Evolutionary conservation across 2,113 vertebrate species (phyloP), one percentile per base, ranked within the genome.

Genomic region (Bujurquina vittata): DNA sequence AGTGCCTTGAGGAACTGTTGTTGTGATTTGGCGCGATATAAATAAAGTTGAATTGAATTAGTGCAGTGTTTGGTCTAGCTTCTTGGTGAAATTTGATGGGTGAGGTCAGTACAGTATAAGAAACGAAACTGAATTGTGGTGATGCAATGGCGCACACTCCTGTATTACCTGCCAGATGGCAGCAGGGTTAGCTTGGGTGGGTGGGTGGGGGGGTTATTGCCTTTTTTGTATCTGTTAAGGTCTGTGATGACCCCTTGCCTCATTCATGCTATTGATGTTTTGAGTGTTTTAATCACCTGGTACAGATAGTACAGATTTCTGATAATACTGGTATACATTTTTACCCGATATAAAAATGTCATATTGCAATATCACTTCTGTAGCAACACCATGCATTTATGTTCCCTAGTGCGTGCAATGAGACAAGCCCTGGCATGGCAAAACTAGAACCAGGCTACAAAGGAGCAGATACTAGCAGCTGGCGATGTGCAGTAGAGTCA

Each of bases 271-370:
- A 43, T 10, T 65, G n/a, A 10, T 23, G 35, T 65, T 65, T 37
- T 37, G 15, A n/a, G 62, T 43, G 62, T 65, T 49, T 49, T 5
- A 49, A 17, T 31, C 31, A 31, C 31, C 31, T 31, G 31, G 4
- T 31, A 6, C 31, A n/a, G n/a, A n/a, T n/a, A n/a, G n/a, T n/a
- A 5, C 4, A 31, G 31, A 31, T 31, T 31, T 6, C 31, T 31
- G 31, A 31, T 31, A 31, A 31, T 31, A 6, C 26, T 29, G 7
- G 31, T 62, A 0, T 0, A 35, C 9, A 2, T 61, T 0, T 61
- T 0, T 1, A 61, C 10, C 0, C 18, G 15, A 31, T 0, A 60
- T 60, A 31, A 49, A 49, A 18, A 37, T 62, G 1, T n/a, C 33
- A 33, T 33, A 33, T 33, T 10, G 5, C 0, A 2, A 35, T 4